Conservation (phyloP, 2,797 vertebrate species). For the Distichodus sexfasciatus region DNA sequence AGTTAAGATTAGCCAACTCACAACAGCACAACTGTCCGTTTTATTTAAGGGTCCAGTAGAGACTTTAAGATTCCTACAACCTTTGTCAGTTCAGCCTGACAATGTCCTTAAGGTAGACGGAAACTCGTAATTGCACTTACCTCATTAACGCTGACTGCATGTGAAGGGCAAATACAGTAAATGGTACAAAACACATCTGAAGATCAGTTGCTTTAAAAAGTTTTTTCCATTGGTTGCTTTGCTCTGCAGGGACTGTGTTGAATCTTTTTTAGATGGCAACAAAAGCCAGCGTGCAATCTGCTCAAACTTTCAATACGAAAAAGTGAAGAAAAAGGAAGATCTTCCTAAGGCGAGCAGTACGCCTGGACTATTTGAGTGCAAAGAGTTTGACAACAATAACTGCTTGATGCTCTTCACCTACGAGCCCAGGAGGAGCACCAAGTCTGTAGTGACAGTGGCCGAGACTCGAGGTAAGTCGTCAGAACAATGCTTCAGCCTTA, state of each 20-base stretch:
- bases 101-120: too few species aligned
- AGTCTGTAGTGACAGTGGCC: constrained; percentile 75
- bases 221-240: not conserved
- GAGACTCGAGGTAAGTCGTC: constrained; percentile 82
- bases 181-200: too few species aligned
- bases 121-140: too few species aligned
- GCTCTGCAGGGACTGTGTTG: constrained; percentile 84
- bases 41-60: too few species aligned
- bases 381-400: constrained; percentile 90
- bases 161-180: too few species aligned
- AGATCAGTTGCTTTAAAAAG: not conserved
- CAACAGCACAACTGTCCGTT: too few species aligned
- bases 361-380: constrained; percentile 83
- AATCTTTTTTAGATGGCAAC: constrained; percentile 84
- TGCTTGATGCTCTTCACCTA: constrained; percentile 97
- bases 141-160: too few species aligned
- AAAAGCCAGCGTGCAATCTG: constrained; percentile 81
- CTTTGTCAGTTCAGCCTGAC: too few species aligned
- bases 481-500: not conserved
- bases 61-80: too few species aligned
- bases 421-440: constrained; percentile 75
- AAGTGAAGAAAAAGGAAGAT: constrained; percentile 78
- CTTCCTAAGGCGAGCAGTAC: constrained; percentile 78
- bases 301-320: constrained; percentile 69
- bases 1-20: too few species aligned